phyloP scores from a whole-genome alignment of 1,140 invertebrate genomes.

The Caenorhabditis remanei region DNA sequence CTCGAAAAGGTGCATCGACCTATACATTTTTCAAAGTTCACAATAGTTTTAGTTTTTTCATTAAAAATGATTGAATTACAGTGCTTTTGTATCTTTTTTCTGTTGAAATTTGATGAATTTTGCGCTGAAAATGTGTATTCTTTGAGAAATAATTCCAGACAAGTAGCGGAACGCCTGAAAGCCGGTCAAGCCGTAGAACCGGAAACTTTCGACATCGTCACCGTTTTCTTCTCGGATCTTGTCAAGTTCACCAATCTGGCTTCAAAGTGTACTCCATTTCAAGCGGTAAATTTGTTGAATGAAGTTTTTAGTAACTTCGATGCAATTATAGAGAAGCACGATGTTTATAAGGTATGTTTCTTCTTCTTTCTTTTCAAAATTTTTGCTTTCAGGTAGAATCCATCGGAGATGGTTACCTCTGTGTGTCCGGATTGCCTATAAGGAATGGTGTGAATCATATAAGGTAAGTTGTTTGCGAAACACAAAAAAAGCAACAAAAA shows the following conservation, averaged over 20 bases:
- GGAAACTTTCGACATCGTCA: slow-evolving; percentile 69
- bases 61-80: no score
- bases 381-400: slow-evolving; percentile 62
- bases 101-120: no score
- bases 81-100: no score
- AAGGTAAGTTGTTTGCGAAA: slow-evolving; percentile 63
- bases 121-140: no score
- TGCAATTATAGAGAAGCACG: slow-evolving; percentile 84
- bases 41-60: no score
- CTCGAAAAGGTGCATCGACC: no score
- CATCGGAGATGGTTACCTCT: slow-evolving; percentile 83
- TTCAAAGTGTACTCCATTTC: slow-evolving; percentile 62
- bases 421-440: slow-evolving; percentile 82
- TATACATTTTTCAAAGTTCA: no score
- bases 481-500: slow-evolving; percentile 32
- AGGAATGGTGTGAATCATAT: slow-evolving; percentile 81
- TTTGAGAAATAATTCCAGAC: slow-evolving; percentile 81
- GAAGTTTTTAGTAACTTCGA: slow-evolving; percentile 87
- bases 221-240: slow-evolving; percentile 81
- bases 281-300: slow-evolving; percentile 84
- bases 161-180: slow-evolving; percentile 70
- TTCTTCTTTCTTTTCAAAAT: no score
- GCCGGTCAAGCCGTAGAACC: slow-evolving; percentile 69
- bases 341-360: slow-evolving; percentile 85
- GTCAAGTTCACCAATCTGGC: slow-evolving; percentile 88